phyloP scores from a whole-genome alignment of 37 sponge, comb jelly and placozoan genomes.

The Ianthella basta region DNA sequence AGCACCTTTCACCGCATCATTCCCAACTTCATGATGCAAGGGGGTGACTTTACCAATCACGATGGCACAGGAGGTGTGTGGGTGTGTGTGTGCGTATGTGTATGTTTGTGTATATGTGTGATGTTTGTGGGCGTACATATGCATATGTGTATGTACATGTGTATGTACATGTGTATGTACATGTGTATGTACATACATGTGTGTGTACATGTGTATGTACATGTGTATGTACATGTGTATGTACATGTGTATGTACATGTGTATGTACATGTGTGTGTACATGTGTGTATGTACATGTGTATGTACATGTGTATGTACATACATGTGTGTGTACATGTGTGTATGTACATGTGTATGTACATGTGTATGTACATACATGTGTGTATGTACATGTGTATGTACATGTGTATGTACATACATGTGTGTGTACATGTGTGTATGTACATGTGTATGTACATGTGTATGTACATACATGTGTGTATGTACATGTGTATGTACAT shows the following conservation, averaged over 20 bases:
- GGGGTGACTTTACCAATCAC: conserved; percentile 9
- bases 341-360: too few relatives aligned
- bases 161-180: conserved; percentile 17
- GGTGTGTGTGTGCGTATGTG: conserved; percentile 16
- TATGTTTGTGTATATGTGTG: not conserved
- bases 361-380: too few relatives aligned
- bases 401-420: too few relatives aligned
- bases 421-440: too few relatives aligned
- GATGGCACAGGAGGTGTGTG: not conserved
- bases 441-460: too few relatives aligned
- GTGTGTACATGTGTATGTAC: conserved; percentile 40
- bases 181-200: conserved; percentile 12
- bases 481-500: too few relatives aligned
- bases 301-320: conserved; percentile 4
- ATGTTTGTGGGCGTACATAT: not conserved
- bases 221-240: conserved; percentile 29
- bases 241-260: too few relatives aligned
- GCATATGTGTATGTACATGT: conserved; percentile 22
- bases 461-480: too few relatives aligned
- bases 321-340: too few relatives aligned
- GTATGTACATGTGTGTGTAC: too few relatives aligned
- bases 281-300: too few relatives aligned
- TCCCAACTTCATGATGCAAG: conserved; percentile 86
- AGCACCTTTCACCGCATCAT: conserved; percentile 70
- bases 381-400: too few relatives aligned